These are phyloP conservation scores for Epizoanthus stellaris DNA, from an alignment of 92 coral and sea anemone genomes.

Conservation along the genomic window DNA sequence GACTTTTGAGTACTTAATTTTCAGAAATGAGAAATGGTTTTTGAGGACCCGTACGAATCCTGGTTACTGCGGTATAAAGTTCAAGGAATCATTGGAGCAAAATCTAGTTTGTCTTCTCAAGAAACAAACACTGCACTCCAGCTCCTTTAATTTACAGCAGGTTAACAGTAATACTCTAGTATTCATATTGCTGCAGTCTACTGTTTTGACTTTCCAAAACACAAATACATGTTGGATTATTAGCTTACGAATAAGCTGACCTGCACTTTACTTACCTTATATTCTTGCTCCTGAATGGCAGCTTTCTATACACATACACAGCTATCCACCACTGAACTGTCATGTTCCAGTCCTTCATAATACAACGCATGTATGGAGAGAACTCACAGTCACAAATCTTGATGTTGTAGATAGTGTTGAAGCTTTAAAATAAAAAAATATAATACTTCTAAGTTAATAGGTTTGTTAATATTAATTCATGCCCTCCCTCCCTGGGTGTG, in stretches of 20 bases:
- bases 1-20: too few species aligned
- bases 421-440: conserved; percentile 55
- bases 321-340: conserved; percentile 98
- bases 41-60: too few species aligned
- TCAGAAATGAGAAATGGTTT: too few species aligned
- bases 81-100: too few species aligned
- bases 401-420: conserved; percentile 88
- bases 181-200: too few species aligned
- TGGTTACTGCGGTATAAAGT: too few species aligned
- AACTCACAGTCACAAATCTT: conserved; percentile 83
- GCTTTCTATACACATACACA: conserved; percentile 78
- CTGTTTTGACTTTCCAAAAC: too few species aligned
- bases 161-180: too few species aligned
- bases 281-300: conserved; percentile 82
- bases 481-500: not conserved
- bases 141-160: too few species aligned
- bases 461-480: too few species aligned
- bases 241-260: not conserved
- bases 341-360: conserved; percentile 96
- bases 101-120: too few species aligned
- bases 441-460: not conserved
- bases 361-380: conserved; percentile 77
- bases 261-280: conserved; percentile 63
- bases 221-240: not conserved
- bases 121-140: too few species aligned